phyloP scores from a whole-genome alignment of 2,888 invertebrate species.

The Amblyteles armatorius region DNA sequence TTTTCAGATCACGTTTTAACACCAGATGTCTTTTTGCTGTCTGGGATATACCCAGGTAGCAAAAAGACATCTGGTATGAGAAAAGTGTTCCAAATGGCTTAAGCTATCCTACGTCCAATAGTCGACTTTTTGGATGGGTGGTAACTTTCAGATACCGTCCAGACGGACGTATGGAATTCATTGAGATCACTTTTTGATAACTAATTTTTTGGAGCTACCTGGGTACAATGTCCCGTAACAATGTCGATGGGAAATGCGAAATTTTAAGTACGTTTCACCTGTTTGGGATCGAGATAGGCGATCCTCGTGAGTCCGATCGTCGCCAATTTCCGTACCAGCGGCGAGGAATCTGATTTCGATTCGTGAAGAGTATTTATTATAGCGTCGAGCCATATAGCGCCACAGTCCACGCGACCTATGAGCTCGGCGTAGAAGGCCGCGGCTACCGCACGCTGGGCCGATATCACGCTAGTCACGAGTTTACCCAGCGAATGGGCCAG shows the following conservation, averaged over 20 bases:
- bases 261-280: slow-evolving; percentile 67
- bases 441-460: slow-evolving; percentile 79
- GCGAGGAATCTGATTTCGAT: slow-evolving; percentile 79
- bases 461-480: slow-evolving; percentile 76
- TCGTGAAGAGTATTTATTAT: slow-evolving; percentile 79
- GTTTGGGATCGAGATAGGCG: slow-evolving; percentile 75
- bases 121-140: too few species aligned
- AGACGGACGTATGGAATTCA: too few species aligned
- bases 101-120: too few species aligned
- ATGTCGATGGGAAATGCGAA: background rate
- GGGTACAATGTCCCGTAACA: background rate
- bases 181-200: background rate
- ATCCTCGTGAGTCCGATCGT: slow-evolving; percentile 79
- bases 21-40: too few species aligned
- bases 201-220: background rate
- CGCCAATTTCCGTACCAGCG: slow-evolving; percentile 79
- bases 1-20: too few species aligned
- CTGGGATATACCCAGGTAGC: too few species aligned
- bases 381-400: slow-evolving; percentile 78
- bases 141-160: too few species aligned
- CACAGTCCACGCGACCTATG: slow-evolving; percentile 76
- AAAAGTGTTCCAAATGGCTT: too few species aligned
- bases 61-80: too few species aligned
- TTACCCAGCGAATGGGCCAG: slow-evolving; percentile 75
- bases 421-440: slow-evolving; percentile 78